Evolutionary conservation across 2,888 invertebrate genomes (phyloP), one percentile per base, ranked within the genome.

Genomic region (Philopedon plagiatum): DNA sequence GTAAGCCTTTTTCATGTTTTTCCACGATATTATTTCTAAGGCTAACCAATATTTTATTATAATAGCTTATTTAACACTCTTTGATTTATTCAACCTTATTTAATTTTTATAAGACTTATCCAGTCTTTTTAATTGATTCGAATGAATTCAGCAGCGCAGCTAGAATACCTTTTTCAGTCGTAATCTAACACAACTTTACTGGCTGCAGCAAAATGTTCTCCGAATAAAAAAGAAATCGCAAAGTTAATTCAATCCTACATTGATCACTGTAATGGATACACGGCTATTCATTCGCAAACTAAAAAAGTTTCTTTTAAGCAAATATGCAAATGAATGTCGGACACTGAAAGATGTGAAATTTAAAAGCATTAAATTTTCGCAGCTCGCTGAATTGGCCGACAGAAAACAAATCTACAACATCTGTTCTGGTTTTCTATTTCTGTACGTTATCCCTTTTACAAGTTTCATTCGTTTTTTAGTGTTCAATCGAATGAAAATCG

Each of bases 401-500:
- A 64, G 64, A 56, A 64, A 37, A 41, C 37, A 64, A 56, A 64
- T 64, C 64, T 54, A 41, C 64, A 62, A 56, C 57, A 63, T 72
- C 60, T 72, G 57, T 71, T 62, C 26, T 34, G 46, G 64, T 78
- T 78, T 80, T 78, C 79, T 76, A 77, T 78, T 76, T 78, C 79
- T 75, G 51, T 62, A 77, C 79, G 78, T 80, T 78, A 80, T 80
- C 79, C 79, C 79, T 78, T 79, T 78, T 76, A 75, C 77, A 78
- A 78, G 76, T 80, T 81, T 81, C 80, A 81, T 81, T 81, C 80
- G 80, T 81, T 82, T 82, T 81, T 81, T 82, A 81, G 79, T 81
- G 82, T 81, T 81, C 82, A 82, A 81, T 81, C 81, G 81, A 80
- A 82, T 81, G 81, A 81, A 82, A 81, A 83, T 83, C 80, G 81